Evolutionary conservation across 37 sponge, comb jelly and placozoan genomes (phyloP).

Genomic region (Oopsacas minuta): DNA sequence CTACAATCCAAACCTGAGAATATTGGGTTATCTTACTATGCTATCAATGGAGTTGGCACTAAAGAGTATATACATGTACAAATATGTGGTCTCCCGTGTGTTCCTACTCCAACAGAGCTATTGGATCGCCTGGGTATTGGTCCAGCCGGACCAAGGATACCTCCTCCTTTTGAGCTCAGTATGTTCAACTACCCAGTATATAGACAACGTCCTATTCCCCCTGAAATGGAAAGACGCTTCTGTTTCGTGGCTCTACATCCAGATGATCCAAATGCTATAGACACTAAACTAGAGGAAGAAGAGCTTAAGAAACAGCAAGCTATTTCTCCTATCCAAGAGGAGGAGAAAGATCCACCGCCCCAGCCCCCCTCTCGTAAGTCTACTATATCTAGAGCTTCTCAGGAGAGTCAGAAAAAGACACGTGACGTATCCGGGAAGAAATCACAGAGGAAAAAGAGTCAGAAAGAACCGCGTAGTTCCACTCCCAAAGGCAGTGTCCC

Average conservation of each 20-base stretch:
- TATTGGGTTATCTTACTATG: not conserved
- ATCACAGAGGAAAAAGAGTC: constrained; percentile 19
- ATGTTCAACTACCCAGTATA: not conserved
- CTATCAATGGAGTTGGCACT: not conserved
- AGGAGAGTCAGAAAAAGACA: not conserved
- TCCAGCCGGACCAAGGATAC: not conserved
- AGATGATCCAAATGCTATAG: not conserved
- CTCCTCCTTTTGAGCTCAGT: not conserved
- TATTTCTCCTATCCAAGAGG: not conserved
- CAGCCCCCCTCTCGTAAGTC: constrained; percentile 8
- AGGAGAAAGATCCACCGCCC: not conserved
- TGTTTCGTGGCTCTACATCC: constrained; percentile 7
- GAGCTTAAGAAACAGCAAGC: not conserved
- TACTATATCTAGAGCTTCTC: not conserved
- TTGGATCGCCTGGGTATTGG: not conserved
- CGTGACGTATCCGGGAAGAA: constrained; percentile 16
- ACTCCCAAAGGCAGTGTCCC: not conserved
- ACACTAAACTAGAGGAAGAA: constrained; percentile 14
- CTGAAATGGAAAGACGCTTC: not conserved
- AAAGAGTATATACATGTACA: not conserved
- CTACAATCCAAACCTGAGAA: not conserved
- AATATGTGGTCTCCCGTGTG: not conserved
- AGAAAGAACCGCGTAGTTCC: constrained; percentile 19
- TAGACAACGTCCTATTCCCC: not conserved
- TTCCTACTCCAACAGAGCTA: not conserved